Evolutionary conservation across 2,113 vertebrate species (phyloP).

Genomic region (Catharus fuscescens): DNA sequence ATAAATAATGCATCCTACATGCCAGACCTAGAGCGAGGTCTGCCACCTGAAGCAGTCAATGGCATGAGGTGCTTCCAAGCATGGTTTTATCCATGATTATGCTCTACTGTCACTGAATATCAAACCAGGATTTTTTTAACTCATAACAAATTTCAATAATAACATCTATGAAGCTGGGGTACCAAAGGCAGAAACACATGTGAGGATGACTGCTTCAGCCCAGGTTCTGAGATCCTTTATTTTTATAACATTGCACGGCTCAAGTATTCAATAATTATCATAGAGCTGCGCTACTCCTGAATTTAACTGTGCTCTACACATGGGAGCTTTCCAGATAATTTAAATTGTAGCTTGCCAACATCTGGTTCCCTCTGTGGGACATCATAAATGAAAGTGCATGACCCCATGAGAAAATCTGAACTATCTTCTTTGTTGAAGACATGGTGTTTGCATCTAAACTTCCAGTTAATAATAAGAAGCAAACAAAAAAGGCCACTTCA

Average conservation of each 20-base stretch:
- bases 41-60: neutral
- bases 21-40: neutral
- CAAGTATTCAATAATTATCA: neutral
- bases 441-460: neutral
- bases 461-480: neutral
- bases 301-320: slow-evolving; percentile 1
- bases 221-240: neutral
- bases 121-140: neutral
- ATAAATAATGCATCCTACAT: neutral
- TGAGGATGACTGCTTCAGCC: neutral
- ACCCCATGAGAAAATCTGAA: slow-evolving; percentile 51
- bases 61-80: neutral
- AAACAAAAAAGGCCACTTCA: neutral
- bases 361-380: slow-evolving; percentile 63
- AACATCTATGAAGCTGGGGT: neutral
- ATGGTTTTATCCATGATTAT: neutral
- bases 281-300: neutral
- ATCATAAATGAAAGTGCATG: slow-evolving; percentile 49
- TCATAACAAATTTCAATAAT: neutral
- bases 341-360: slow-evolving; percentile 44
- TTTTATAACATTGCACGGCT: neutral
- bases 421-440: neutral
- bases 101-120: neutral
- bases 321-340: slow-evolving; percentile 27
- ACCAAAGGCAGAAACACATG: neutral